Conservation (phyloP, 2,113 vertebrate species). For the Mugil cephalus region DNA sequence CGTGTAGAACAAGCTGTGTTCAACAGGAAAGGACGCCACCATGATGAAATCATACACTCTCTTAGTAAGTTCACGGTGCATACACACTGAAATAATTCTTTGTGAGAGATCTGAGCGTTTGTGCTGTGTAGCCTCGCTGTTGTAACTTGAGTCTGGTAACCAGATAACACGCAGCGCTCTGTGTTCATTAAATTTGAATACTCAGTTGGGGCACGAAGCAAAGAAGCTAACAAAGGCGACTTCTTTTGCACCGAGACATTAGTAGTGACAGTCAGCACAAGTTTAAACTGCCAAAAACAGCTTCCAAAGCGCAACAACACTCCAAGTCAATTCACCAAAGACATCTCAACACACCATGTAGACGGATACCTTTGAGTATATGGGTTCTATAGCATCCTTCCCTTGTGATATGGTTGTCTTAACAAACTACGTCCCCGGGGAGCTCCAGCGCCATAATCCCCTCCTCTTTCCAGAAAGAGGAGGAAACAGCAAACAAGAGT, state of each 20-base stretch:
- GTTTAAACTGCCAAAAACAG: neutral
- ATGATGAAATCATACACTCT: too few species aligned
- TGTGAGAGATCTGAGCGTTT: constrained; percentile 1
- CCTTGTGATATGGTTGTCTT: neutral
- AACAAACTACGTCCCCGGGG: neutral
- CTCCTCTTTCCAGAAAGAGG: neutral
- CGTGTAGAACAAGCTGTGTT: too few species aligned
- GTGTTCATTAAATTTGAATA: constrained; percentile 85
- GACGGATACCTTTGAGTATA: neutral
- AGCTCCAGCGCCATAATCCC: constrained; percentile 6
- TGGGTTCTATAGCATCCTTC: neutral
- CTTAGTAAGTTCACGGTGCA: too few species aligned
- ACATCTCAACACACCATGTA: neutral
- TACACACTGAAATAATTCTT: too few species aligned
- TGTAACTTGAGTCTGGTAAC: constrained; percentile 81
- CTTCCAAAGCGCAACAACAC: neutral
- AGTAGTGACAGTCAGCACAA: neutral
- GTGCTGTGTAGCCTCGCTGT: constrained; percentile 22
- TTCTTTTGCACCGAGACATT: neutral
- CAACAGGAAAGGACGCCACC: too few species aligned
- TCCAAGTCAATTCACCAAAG: neutral
- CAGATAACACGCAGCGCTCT: constrained; percentile 70
- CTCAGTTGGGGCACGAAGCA: constrained; percentile 42
- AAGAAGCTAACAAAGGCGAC: constrained; percentile 27
- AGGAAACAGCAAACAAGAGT: neutral